A percentile compares a stretch with the other conserved stretches of the same genome.
Evolutionary conservation across 2,797 vertebrate genomes (phyloP).

Genomic region (Paedocypris micromegethes): DNA sequence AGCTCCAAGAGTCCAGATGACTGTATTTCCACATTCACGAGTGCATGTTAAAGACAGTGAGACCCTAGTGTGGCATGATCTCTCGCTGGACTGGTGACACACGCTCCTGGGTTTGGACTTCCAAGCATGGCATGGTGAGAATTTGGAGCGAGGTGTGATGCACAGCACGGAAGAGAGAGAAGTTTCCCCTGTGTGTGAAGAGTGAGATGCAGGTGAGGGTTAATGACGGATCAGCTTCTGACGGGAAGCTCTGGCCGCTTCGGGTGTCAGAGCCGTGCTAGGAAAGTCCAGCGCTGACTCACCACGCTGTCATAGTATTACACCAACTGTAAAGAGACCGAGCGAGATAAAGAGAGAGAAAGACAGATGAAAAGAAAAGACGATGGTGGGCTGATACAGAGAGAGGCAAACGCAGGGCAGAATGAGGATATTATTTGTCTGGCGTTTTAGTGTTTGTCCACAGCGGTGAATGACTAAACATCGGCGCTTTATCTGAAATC

Average conservation of each 20-base stretch:
- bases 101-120: slow-evolving; percentile 3
- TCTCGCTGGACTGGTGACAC: slow-evolving; percentile 19
- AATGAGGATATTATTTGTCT: slow-evolving; percentile 48
- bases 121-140: background rate
- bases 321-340: slow-evolving; percentile 20
- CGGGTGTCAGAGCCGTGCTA: slow-evolving; percentile 23
- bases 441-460: slow-evolving; percentile 53
- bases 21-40: slow-evolving; percentile 28
- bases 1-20: slow-evolving; percentile 9
- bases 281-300: slow-evolving; percentile 44
- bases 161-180: slow-evolving; percentile 1
- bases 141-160: slow-evolving; percentile 4
- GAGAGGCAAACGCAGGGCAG: slow-evolving; percentile 18
- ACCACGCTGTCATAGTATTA: slow-evolving; percentile 32
- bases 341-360: slow-evolving; percentile 8
- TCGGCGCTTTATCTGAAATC: slow-evolving; percentile 48
- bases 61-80: slow-evolving; percentile 13
- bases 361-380: slow-evolving; percentile 18
- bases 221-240: slow-evolving; percentile 10
- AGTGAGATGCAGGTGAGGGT: slow-evolving; percentile 22
- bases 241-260: slow-evolving; percentile 28
- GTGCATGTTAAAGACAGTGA: slow-evolving; percentile 25
- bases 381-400: slow-evolving; percentile 22
- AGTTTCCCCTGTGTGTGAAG: slow-evolving; percentile 24
- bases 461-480: background rate